Percentiles rank a stretch among this genome's conserved stretches.
Evolutionary conservation across 2,888 invertebrate species (phyloP).

Genomic region (Philhelius pedissequus): DNA sequence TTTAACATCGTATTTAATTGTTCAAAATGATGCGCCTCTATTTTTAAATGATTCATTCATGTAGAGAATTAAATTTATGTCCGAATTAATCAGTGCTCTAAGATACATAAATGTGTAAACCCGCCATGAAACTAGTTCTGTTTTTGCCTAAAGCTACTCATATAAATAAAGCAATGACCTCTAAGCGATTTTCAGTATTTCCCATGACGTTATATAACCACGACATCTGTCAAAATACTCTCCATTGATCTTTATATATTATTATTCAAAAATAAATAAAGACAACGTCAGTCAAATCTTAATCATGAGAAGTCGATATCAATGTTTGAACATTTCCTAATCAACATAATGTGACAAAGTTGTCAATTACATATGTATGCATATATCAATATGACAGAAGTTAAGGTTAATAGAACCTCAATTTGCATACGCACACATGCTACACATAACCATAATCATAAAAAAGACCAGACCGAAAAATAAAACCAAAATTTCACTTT

Average conservation of each 20-base stretch:
- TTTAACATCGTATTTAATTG: no score
- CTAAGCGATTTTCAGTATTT: neutral
- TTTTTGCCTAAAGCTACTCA: neutral
- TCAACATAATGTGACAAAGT: constrained; percentile 24
- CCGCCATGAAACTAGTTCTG: neutral
- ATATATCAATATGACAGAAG: constrained; percentile 27
- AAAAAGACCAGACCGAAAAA: neutral
- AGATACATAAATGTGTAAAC: neutral
- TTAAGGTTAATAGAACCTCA: neutral
- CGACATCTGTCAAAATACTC: neutral
- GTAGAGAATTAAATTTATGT: neutral
- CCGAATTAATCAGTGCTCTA: neutral
- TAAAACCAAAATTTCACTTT: constrained; percentile 24
- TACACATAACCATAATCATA: neutral
- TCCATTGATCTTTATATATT: neutral
- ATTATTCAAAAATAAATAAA: neutral
- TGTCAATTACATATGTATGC: no score
- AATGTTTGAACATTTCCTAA: neutral
- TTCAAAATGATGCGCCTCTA: no score
- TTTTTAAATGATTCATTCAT: neutral
- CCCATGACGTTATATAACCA: neutral
- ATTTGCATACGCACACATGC: constrained; percentile 26
- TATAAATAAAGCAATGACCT: constrained; percentile 4
- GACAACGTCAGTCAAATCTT: neutral
- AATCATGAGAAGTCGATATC: neutral